Conservation (phyloP, 2,888 invertebrate genomes). For the Drosophila kambysellisi region DNA sequence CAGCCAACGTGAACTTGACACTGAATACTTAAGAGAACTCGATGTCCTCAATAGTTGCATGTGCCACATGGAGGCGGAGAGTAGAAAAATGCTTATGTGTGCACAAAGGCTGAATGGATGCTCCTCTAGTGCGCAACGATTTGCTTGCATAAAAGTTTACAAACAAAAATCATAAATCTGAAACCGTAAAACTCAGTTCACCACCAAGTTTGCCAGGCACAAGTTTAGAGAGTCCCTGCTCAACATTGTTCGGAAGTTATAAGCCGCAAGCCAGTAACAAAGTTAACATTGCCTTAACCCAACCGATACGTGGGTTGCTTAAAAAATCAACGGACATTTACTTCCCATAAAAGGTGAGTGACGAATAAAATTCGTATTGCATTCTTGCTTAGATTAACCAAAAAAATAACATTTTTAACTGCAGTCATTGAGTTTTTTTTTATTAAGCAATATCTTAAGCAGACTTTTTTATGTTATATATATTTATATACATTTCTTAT, state of each 20-base stretch:
- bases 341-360: not conserved
- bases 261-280: conserved; percentile 48
- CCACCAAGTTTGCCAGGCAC: not conserved
- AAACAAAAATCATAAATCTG: conserved; percentile 72
- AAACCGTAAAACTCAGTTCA: conserved; percentile 22
- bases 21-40: conserved; percentile 59
- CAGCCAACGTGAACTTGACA: conserved; percentile 67
- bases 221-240: conserved; percentile 9
- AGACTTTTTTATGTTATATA: not conserved
- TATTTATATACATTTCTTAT: no score
- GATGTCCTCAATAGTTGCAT: conserved; percentile 17
- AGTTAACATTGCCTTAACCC: conserved; percentile 35
- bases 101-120: conserved; percentile 35
- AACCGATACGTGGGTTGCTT: conserved; percentile 16
- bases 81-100: conserved; percentile 10
- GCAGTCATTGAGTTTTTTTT: not conserved
- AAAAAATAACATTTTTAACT: not conserved
- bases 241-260: conserved; percentile 31
- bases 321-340: not conserved
- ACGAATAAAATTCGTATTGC: no score
- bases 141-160: conserved; percentile 65
- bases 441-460: not conserved
- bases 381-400: not conserved
- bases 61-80: conserved; percentile 10
- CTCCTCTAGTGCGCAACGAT: conserved; percentile 36